Percentiles rank a stretch among this genome's conserved stretches.
These are phyloP conservation scores for Cepaea nemoralis DNA, from an alignment of 1,140 invertebrate species.

Conservation along the genomic window DNA sequence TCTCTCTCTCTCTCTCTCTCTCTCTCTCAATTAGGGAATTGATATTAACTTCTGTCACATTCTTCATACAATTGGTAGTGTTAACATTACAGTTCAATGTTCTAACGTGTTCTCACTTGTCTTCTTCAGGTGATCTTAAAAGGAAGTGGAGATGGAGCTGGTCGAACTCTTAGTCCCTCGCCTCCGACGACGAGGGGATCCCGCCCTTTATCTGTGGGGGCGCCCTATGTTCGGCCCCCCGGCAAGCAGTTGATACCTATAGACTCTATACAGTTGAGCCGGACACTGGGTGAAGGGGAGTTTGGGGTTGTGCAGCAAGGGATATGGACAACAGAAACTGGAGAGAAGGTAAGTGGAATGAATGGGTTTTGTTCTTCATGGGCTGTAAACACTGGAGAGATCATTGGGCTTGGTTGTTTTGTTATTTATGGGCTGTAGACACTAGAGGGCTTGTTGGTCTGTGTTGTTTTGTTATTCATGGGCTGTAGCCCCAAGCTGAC, in stretches of 20 bases:
- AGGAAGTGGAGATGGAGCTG: slow-evolving; percentile 45
- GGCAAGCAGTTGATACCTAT: slow-evolving; percentile 95
- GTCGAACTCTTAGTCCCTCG: slow-evolving; percentile 58
- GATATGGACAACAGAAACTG: slow-evolving; percentile 92
- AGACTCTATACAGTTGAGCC: slow-evolving; percentile 92
- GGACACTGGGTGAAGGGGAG: slow-evolving; percentile 94
- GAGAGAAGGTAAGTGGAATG: slow-evolving; percentile 80
- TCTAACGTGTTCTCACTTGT: neutral
- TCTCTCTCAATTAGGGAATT: neutral
- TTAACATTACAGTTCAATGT: neutral
- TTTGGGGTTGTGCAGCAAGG: slow-evolving; percentile 98
- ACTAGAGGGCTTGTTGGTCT: no score
- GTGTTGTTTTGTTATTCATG: no score
- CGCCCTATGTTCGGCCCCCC: slow-evolving; percentile 61
- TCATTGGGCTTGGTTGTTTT: no score
- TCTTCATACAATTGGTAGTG: neutral
- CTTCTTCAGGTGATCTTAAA: slow-evolving; percentile 58
- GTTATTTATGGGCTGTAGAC: no score
- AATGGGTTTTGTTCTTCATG: no score
- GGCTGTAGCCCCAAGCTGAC: no score
- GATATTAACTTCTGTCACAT: neutral
- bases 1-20: neutral
- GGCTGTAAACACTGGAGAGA: no score
- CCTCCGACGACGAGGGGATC: slow-evolving; percentile 58
- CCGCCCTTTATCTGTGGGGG: slow-evolving; percentile 56